Conservation (phyloP, 2,113 vertebrate genomes). For the Trogon melanurus region DNA sequence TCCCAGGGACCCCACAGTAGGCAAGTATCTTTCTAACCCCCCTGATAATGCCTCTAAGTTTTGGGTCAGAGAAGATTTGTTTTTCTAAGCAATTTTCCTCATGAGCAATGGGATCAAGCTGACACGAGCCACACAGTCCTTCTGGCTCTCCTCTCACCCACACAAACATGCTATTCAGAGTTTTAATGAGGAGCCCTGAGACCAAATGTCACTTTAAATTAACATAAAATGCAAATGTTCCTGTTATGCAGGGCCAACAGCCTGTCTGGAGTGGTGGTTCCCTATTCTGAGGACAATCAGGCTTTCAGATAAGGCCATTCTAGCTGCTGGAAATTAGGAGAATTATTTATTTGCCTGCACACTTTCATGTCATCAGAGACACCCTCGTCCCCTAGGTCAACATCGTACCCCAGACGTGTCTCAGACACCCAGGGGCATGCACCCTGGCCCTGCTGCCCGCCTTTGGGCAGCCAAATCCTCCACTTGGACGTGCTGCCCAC, state of each 20-base stretch:
- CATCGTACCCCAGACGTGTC: rapidly evolving
- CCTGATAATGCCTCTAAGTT: not conserved
- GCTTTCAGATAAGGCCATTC: not conserved
- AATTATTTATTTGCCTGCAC: not conserved
- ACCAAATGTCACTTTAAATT: not conserved
- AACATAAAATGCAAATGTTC: not conserved
- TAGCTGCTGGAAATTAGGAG: not conserved
- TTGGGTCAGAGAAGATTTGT: not conserved
- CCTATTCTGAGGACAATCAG: rapidly evolving
- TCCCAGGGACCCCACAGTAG: rapidly evolving
- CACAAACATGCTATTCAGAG: not conserved
- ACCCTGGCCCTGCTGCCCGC: rapidly evolving
- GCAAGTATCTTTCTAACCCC: not conserved
- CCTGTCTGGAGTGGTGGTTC: not conserved
- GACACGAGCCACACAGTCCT: not conserved
- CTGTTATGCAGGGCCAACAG: not conserved
- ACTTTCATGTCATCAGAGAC: rapidly evolving
- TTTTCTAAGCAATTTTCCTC: not conserved
- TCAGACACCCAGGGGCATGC: too few relatives aligned
- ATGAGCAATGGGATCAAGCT: not conserved
- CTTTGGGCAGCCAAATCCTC: not conserved
- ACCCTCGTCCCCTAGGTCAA: rapidly evolving
- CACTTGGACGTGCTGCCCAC: rapidly evolving
- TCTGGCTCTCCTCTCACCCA: not conserved
- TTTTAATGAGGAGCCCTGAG: not conserved